phyloP scores from a whole-genome alignment of 1,140 invertebrate genomes.

The Tribolium madens region DNA sequence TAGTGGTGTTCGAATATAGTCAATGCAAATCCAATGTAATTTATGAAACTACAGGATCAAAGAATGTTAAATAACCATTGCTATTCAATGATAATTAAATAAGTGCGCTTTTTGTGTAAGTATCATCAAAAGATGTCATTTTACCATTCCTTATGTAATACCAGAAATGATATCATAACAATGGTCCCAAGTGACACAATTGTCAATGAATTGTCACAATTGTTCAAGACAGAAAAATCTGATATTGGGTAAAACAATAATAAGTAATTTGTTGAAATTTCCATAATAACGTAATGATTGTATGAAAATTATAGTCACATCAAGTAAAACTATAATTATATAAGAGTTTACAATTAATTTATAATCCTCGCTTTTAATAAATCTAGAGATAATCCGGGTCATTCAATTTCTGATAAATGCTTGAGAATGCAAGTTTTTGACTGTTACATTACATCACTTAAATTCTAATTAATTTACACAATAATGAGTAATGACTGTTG shows the following conservation, averaged over 20 bases:
- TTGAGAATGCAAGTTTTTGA: slow-evolving; percentile 16
- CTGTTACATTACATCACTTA: background rate
- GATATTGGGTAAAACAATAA: background rate
- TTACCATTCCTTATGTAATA: background rate
- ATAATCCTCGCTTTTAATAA: slow-evolving; percentile 16
- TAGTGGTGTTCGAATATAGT: background rate
- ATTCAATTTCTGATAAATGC: slow-evolving; percentile 4
- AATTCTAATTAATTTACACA: slow-evolving; percentile 25
- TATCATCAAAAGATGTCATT: background rate
- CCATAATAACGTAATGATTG: slow-evolving; percentile 4
- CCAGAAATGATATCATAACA: slow-evolving; percentile 19
- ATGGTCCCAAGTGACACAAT: background rate
- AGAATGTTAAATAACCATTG: slow-evolving; percentile 1
- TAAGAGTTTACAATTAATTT: slow-evolving; percentile 16
- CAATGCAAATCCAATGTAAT: background rate
- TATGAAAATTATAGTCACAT: slow-evolving; percentile 20
- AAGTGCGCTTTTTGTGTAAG: slow-evolving; percentile 6
- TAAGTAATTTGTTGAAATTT: slow-evolving; percentile 12
- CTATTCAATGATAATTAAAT: slow-evolving; percentile 28
- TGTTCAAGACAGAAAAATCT: background rate
- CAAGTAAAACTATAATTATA: background rate
- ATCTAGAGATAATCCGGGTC: slow-evolving; percentile 15
- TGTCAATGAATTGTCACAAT: slow-evolving; percentile 24
- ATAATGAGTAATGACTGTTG: background rate
- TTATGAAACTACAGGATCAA: background rate